These are phyloP conservation scores for Alosa sapidissima DNA, from an alignment of 2,797 vertebrate species.

Conservation along the genomic window DNA sequence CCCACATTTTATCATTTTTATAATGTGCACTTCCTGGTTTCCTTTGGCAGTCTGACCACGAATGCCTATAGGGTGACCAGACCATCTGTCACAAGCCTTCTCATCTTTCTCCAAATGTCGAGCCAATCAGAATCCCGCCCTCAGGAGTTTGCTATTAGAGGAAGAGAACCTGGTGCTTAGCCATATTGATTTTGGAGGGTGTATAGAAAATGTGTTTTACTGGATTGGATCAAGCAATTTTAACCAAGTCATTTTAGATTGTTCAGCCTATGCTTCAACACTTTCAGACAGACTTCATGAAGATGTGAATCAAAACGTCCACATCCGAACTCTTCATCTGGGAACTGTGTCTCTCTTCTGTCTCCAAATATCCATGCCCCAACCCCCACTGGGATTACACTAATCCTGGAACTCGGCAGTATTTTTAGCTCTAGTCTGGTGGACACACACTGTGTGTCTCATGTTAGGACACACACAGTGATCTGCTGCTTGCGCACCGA, in stretches of 20 bases:
- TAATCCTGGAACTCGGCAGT: conserved; percentile 20
- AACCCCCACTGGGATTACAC: conserved; percentile 12
- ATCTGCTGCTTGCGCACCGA: neutral
- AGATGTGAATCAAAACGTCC: neutral
- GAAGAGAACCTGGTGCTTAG: neutral
- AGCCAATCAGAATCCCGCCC: neutral
- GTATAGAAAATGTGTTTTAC: neutral
- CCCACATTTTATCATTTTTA: neutral
- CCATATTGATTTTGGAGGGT: neutral
- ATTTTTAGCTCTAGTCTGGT: neutral
- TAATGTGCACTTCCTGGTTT: neutral
- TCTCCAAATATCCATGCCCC: conserved; percentile 11
- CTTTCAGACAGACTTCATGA: neutral
- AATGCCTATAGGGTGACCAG: neutral
- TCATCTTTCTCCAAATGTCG: neutral
- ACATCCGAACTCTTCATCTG: neutral
- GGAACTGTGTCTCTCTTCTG: neutral
- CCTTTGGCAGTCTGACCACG: neutral
- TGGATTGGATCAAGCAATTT: neutral
- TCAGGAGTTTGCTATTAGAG: neutral
- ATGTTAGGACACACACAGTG: conserved; percentile 11
- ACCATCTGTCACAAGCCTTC: neutral
- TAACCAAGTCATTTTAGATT: neutral
- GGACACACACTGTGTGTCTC: neutral
- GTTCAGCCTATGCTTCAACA: neutral